Conservation (phyloP, 1,140 invertebrate species). For the Trachelipus rathkii region DNA sequence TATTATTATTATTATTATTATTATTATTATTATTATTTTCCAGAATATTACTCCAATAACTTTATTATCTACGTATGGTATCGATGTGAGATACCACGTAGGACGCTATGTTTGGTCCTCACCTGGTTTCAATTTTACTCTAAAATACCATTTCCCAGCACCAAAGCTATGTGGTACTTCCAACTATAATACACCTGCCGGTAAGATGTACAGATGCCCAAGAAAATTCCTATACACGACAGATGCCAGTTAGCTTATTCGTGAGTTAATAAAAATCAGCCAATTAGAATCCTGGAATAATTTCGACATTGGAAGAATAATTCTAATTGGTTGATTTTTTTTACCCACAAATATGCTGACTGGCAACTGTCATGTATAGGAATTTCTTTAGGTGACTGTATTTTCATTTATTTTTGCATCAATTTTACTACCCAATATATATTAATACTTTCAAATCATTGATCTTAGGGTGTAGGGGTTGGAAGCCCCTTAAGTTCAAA, state of each 20-base stretch:
- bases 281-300: background rate
- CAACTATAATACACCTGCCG: constrained; percentile 24
- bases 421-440: too few relatives aligned
- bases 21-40: background rate
- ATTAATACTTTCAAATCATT: too few relatives aligned
- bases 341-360: background rate
- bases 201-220: background rate
- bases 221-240: too few relatives aligned
- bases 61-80: constrained; percentile 9
- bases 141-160: constrained; percentile 22
- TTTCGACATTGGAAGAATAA: background rate
- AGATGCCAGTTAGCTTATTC: background rate
- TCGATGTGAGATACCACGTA: constrained; percentile 22
- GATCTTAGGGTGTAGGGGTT: too few relatives aligned
- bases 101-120: constrained; percentile 23
- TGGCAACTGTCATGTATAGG: background rate
- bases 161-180: constrained; percentile 21
- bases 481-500: too few relatives aligned
- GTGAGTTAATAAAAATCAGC: background rate
- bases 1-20: too few relatives aligned
- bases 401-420: too few relatives aligned
- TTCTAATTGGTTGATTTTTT: background rate
- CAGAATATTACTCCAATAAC: background rate
- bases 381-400: too few relatives aligned
- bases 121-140: constrained; percentile 24